These are phyloP conservation scores for Trinorchestia longiramus DNA, from an alignment of 1,140 invertebrate genomes.

Conservation along the genomic window DNA sequence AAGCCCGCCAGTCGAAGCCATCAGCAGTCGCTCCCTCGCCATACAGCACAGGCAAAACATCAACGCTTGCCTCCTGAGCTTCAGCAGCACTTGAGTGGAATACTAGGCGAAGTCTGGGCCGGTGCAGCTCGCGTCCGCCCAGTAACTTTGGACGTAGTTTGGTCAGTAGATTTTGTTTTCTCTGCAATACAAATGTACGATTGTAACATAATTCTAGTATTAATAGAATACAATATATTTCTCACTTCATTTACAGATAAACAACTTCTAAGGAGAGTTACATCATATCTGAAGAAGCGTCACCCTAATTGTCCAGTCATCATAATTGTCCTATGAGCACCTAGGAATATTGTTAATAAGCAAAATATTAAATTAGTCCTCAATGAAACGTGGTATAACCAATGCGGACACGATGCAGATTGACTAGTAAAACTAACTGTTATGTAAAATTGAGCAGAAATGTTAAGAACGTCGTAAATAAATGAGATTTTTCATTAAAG, in stretches of 20 bases:
- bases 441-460: no score
- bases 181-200: constrained; percentile 68
- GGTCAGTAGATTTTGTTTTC: constrained; percentile 77
- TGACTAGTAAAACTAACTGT: no score
- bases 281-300: no score
- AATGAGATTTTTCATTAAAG: not conserved
- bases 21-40: not conserved
- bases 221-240: not conserved
- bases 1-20: not conserved
- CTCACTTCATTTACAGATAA: no score
- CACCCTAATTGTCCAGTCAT: no score
- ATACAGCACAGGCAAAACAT: constrained; percentile 16
- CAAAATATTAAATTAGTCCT: no score
- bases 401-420: no score
- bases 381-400: no score
- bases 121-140: constrained; percentile 73
- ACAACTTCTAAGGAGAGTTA: no score
- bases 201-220: not conserved
- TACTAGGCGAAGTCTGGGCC: constrained; percentile 75
- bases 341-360: no score
- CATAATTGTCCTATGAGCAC: no score
- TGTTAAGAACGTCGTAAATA: not conserved
- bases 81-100: constrained; percentile 75
- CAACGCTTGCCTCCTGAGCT: constrained; percentile 47
- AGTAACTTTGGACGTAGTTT: constrained; percentile 73